phyloP scores from a whole-genome alignment of 1,140 invertebrate species.

The Caerostris extrusa region DNA sequence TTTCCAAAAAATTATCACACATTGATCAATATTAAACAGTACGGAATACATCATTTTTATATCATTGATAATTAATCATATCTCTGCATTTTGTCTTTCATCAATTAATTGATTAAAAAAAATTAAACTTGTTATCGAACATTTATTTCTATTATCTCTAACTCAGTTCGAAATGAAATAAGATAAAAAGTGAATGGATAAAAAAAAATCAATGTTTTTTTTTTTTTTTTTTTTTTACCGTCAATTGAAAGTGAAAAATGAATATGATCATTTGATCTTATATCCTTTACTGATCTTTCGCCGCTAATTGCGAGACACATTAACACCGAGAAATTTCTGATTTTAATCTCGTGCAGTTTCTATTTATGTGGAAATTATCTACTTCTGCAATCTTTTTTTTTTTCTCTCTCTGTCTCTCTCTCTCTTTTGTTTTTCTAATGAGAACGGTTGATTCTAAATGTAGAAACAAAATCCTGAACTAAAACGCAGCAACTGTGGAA shows the following conservation, averaged over 20 bases:
- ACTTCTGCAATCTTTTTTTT: neutral
- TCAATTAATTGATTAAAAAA: too few species aligned
- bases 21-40: too few species aligned
- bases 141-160: too few species aligned
- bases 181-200: neutral
- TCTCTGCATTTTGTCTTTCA: too few species aligned
- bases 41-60: too few species aligned
- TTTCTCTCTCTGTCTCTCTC: neutral
- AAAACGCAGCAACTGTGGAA: neutral
- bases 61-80: too few species aligned
- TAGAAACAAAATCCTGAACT: neutral
- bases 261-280: slow-evolving; percentile 39
- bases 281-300: neutral
- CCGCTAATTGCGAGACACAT: slow-evolving; percentile 60
- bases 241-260: slow-evolving; percentile 27
- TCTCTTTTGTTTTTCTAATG: neutral
- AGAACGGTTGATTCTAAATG: neutral
- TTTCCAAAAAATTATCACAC: too few species aligned
- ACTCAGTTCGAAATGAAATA: too few species aligned
- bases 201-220: neutral
- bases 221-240: neutral
- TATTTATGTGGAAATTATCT: slow-evolving; percentile 57
- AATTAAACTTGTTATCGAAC: too few species aligned
- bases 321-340: slow-evolving; percentile 53
- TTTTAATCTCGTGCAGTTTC: slow-evolving; percentile 39